These are phyloP conservation scores for Chalcosyrphus nemorum DNA, from an alignment of 2,888 invertebrate genomes.

Conservation along the genomic window DNA sequence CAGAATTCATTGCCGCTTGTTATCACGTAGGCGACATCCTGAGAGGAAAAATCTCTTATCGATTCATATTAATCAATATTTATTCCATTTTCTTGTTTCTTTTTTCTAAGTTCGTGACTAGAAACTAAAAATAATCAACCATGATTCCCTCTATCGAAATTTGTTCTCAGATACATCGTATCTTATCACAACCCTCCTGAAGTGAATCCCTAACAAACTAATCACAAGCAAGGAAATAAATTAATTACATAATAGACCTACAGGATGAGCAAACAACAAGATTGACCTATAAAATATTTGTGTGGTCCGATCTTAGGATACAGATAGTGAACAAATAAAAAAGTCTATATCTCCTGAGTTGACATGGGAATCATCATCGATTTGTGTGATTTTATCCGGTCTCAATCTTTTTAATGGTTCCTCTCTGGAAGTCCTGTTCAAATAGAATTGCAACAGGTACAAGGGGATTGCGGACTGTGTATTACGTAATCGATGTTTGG, in stretches of 20 bases:
- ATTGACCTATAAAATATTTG: constrained; percentile 52
- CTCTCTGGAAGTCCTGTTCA: constrained; percentile 22
- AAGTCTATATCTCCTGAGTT: not conserved
- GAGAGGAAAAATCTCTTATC: too few relatives aligned
- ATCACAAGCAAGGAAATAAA: constrained; percentile 53
- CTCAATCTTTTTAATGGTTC: constrained; percentile 22
- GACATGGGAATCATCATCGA: constrained; percentile 35
- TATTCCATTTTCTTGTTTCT: too few relatives aligned
- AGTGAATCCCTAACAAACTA: constrained; percentile 31
- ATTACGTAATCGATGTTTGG: constrained; percentile 34
- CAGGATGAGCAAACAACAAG: constrained; percentile 48
- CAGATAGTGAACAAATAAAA: not conserved
- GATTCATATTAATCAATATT: too few relatives aligned
- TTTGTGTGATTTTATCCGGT: constrained; percentile 52
- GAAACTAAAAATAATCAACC: too few relatives aligned
- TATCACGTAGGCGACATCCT: too few relatives aligned
- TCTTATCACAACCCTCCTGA: constrained; percentile 23
- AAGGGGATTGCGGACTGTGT: constrained; percentile 16
- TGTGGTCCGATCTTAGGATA: constrained; percentile 5
- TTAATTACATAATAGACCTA: constrained; percentile 56
- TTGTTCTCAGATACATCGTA: not conserved
- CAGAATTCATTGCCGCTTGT: too few relatives aligned
- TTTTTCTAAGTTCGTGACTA: too few relatives aligned
- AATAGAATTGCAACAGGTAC: constrained; percentile 65
- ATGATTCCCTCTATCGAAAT: not conserved